phyloP scores from a whole-genome alignment of 2,113 vertebrate species.

The Oreochromis tanganicae region DNA sequence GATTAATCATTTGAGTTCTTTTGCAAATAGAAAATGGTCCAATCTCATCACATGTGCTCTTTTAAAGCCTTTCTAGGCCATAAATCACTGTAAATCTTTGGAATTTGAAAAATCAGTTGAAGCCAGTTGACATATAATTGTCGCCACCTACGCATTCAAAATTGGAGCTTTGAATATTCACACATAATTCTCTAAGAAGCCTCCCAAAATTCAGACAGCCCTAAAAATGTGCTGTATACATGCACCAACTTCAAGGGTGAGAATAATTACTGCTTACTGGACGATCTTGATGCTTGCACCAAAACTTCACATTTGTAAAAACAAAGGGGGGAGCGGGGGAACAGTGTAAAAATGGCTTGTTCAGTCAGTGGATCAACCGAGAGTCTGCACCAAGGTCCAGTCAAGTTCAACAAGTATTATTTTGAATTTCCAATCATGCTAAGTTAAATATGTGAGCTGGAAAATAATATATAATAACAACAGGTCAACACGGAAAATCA shows the following conservation, averaged over 20 bases:
- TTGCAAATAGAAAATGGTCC: background rate
- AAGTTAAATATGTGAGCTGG: background rate
- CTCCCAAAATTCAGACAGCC: background rate
- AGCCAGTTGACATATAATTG: background rate
- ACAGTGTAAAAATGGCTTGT: background rate
- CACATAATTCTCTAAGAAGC: background rate
- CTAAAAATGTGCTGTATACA: background rate
- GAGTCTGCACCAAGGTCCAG: background rate
- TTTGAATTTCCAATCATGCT: background rate
- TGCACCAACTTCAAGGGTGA: background rate
- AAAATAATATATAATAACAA: background rate
- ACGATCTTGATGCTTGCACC: background rate
- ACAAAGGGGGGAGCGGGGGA: background rate
- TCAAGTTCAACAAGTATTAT: background rate
- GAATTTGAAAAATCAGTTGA: background rate
- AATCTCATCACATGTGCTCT: background rate
- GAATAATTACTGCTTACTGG: background rate
- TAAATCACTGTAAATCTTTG: background rate
- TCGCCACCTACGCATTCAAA: background rate
- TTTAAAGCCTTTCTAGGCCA: background rate
- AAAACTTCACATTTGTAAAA: background rate
- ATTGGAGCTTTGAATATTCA: background rate
- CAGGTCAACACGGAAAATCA: background rate
- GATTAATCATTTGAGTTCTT: background rate
- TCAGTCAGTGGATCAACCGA: background rate